Percentiles rank a stretch among this genome's conserved stretches.
phyloP scores from a whole-genome alignment of 2,888 invertebrate genomes.

The Eupithecia tripunctaria region DNA sequence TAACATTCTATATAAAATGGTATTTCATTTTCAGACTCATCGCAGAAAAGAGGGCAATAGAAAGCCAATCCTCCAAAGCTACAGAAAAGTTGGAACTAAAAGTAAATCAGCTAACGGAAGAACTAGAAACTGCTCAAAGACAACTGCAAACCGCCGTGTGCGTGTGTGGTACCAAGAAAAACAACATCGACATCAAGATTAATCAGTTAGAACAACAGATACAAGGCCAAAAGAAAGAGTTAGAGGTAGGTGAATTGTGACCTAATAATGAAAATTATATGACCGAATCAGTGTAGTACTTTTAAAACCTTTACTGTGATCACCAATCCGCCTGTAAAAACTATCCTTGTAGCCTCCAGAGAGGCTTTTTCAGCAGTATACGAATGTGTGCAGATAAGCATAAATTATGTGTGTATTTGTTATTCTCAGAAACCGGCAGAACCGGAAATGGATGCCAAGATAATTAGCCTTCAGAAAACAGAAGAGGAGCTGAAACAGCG shows the following conservation, averaged over 20 bases:
- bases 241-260: conserved; percentile 50
- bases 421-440: conserved; percentile 63
- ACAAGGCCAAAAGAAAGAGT: conserved; percentile 50
- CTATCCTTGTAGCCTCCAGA: too few relatives aligned
- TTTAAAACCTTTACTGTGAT: too few relatives aligned
- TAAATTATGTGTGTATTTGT: neutral
- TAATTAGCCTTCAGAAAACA: conserved; percentile 74
- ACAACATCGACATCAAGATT: conserved; percentile 65
- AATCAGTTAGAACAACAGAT: conserved; percentile 56
- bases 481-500: conserved; percentile 86
- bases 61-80: conserved; percentile 55
- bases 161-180: conserved; percentile 64
- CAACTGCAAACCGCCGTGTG: conserved; percentile 60
- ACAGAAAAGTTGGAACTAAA: conserved; percentile 56
- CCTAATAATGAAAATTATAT: neutral
- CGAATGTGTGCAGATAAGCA: too few relatives aligned
- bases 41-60: conserved; percentile 66
- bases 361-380: too few relatives aligned
- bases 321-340: too few relatives aligned
- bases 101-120: conserved; percentile 64
- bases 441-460: conserved; percentile 54
- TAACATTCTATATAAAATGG: neutral
- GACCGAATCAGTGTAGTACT: too few relatives aligned
- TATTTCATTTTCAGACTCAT: conserved; percentile 60
- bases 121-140: conserved; percentile 63